Conservation (phyloP, 2,888 invertebrate genomes). For the Entomobrya multifasciata region DNA sequence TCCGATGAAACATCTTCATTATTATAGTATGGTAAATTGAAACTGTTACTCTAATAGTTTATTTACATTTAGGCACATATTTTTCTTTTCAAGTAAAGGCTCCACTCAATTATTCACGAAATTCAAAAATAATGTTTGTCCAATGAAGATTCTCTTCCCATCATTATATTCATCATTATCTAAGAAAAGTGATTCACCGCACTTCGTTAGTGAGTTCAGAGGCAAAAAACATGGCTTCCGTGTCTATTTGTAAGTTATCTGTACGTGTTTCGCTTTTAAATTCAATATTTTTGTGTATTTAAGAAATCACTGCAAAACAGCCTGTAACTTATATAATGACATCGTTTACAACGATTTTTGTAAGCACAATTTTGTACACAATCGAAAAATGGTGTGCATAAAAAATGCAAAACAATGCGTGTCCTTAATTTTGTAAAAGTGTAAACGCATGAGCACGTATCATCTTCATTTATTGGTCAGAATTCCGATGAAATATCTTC, state of each 20-base stretch:
- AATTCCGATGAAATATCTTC: neutral
- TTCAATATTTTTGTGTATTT: neutral
- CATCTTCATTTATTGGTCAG: neutral
- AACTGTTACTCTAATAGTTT: neutral
- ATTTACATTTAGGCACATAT: neutral
- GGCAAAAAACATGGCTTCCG: slow-evolving; percentile 8
- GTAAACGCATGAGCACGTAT: neutral
- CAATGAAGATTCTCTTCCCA: slow-evolving; percentile 46
- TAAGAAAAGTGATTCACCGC: neutral
- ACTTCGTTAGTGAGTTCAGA: slow-evolving; percentile 12
- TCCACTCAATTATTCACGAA: slow-evolving; percentile 6
- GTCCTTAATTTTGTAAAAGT: neutral
- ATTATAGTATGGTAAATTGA: neutral
- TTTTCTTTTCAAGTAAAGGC: neutral
- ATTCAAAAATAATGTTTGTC: slow-evolving; percentile 56
- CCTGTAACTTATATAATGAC: neutral
- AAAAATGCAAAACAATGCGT: neutral
- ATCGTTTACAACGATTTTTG: too few species aligned
- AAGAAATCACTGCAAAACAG: neutral
- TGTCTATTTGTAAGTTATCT: slow-evolving; percentile 1
- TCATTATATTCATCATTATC: slow-evolving; percentile 38
- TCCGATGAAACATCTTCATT: neutral
- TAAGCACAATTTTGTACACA: neutral
- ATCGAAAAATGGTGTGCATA: neutral
- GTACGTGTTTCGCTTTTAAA: slow-evolving; percentile 40